These are phyloP conservation scores for Toxotes lorentzi DNA, from an alignment of 2,797 vertebrate genomes.

Conservation along the genomic window DNA sequence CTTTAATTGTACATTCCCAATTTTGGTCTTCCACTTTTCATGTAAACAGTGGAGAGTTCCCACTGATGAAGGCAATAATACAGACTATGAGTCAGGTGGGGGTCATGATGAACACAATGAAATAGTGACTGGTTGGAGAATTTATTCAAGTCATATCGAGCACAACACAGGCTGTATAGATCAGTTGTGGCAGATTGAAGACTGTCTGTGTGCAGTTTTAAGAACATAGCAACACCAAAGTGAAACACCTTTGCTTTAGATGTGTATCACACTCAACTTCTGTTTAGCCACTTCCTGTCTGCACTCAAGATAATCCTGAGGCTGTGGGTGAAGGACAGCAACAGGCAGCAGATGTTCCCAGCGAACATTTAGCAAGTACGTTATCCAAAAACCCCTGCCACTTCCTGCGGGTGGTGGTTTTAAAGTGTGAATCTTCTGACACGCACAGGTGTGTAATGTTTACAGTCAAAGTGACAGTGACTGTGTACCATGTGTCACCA, in stretches of 20 bases:
- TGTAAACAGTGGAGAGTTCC: background rate
- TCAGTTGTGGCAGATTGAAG: background rate
- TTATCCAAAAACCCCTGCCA: slow-evolving; percentile 58
- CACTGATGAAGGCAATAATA: background rate
- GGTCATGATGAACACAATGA: background rate
- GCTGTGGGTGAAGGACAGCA: slow-evolving; percentile 50
- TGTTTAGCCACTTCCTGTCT: slow-evolving; percentile 25
- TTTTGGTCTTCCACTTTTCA: slow-evolving; percentile 9
- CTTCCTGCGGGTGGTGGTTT: slow-evolving; percentile 50
- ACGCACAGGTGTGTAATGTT: slow-evolving; percentile 25
- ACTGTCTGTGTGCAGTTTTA: background rate
- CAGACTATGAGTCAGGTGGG: slow-evolving; percentile 23
- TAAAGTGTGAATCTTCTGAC: slow-evolving; percentile 23
- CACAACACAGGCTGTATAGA: background rate
- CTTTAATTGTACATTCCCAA: slow-evolving; percentile 2
- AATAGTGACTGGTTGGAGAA: background rate
- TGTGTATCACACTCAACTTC: slow-evolving; percentile 10
- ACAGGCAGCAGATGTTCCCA: slow-evolving; percentile 65
- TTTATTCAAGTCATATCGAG: background rate
- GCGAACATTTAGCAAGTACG: slow-evolving; percentile 29
- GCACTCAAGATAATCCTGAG: slow-evolving; percentile 22
- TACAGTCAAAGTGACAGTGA: background rate
- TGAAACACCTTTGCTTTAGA: background rate
- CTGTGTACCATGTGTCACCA: background rate
- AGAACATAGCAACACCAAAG: background rate